Conservation (phyloP, 2,113 vertebrate species). For the Mesitornis unicolor region DNA sequence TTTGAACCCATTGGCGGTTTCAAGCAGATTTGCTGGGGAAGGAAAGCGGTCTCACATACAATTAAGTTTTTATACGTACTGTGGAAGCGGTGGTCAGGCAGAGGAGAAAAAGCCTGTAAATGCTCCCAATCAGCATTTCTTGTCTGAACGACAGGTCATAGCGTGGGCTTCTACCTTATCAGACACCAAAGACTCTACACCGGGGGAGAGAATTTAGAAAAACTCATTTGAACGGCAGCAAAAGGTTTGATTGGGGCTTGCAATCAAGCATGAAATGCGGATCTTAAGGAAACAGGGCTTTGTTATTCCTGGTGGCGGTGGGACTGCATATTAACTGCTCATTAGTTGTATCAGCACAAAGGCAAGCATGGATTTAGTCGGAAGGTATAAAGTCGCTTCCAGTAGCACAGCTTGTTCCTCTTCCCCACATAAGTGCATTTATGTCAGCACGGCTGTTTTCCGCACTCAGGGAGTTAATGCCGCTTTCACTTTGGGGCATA, state of each 20-base stretch:
- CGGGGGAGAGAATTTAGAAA: neutral
- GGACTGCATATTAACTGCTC: constrained; percentile 37
- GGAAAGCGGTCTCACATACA: neutral
- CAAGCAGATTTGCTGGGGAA: constrained; percentile 6
- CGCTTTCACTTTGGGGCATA: constrained; percentile 5
- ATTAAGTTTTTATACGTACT: neutral
- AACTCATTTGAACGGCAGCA: neutral
- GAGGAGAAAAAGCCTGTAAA: neutral
- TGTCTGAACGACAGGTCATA: neutral
- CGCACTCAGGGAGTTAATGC: neutral
- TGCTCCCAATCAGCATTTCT: neutral
- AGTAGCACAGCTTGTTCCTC: neutral
- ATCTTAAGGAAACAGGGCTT: constrained; percentile 16
- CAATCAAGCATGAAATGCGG: constrained; percentile 33
- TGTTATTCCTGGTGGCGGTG: neutral
- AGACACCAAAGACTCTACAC: constrained; percentile 10
- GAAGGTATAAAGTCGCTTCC: neutral
- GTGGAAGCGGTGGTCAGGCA: neutral
- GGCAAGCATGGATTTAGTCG: neutral
- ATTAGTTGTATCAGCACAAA: constrained; percentile 6
- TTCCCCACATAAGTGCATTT: neutral
- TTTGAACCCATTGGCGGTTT: neutral
- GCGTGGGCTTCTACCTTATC: neutral
- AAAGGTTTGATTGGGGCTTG: neutral
- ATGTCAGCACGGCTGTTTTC: neutral